Base-by-base conservation (phyloP, 2,113 vertebrate genomes). In the Malurus alboscapulatus region DNA sequence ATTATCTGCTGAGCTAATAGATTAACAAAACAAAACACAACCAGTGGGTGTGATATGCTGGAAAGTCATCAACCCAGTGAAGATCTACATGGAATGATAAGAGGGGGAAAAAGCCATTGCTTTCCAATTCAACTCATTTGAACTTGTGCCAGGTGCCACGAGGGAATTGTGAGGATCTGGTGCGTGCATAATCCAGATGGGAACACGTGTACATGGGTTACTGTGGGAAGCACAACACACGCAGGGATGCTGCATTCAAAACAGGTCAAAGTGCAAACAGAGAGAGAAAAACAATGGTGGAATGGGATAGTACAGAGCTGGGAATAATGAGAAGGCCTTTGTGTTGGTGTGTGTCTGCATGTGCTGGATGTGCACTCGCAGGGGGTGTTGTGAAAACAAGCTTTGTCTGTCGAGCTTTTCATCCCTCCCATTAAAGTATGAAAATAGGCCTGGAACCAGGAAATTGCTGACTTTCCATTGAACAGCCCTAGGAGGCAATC, bases 91-190 rank as follows among this genome's bases (percentile, higher is more conserved):
- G 71, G 36, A 78, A 68, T 65, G 83, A 94, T 80, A 92, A 84
- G 76, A 82, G 55, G 66, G 66, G 62, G 77, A 2, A 81, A 92
- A 94, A 95, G 44, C 58, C 80, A 75, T 63, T 0, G 0, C 53
- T 92, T 96, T 92, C 81, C 78, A 78, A 78, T 78, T 91, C 80
- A 89, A 87, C 86, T 92, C 73, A 42, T 87, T 50, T 96, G 95
- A 96, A 92, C 75, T 68, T 48, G 68, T 83, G 93, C 96, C 94
- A 95, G 72, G n/a, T 14, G 2, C 78, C 77, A 89, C 45, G 69
- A 95, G 81, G 85, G 90, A 62, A 63, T 74, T 92, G 88, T 75
- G 90, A 65, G 72, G 86, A 94, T 93, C 53, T 95, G 93, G 78
- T 79, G 88, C 17, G 12, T 89, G 57, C 48, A 54, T 92, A 93